These are phyloP conservation scores for Schlechtendalia chinensis DNA, from an alignment of 1,140 invertebrate genomes.

Conservation along the genomic window DNA sequence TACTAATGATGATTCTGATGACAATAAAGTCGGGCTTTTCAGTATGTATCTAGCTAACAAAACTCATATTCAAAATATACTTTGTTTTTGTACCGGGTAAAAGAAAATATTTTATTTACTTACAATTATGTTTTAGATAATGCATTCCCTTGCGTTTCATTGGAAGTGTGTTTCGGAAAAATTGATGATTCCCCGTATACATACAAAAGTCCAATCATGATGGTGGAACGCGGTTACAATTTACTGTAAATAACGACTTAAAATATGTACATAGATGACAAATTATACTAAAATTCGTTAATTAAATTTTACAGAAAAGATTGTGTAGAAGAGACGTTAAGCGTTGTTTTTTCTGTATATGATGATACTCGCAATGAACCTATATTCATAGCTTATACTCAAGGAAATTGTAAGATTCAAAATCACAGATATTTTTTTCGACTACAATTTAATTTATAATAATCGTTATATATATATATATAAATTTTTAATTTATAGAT, in stretches of 20 bases:
- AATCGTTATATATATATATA: too few relatives aligned
- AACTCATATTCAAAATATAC: too few relatives aligned
- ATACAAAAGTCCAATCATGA: background rate
- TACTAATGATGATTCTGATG: too few relatives aligned
- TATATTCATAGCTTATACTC: background rate
- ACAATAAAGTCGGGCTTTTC: too few relatives aligned
- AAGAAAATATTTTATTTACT: too few relatives aligned
- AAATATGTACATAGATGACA: too few relatives aligned
- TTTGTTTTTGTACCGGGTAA: too few relatives aligned
- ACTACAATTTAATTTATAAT: background rate
- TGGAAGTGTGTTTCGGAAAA: background rate
- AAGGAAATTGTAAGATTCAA: slow-evolving; percentile 7
- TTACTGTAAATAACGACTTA: background rate
- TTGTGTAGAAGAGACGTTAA: background rate
- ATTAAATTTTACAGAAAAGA: too few relatives aligned
- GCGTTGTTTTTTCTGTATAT: background rate
- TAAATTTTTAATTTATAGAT: background rate
- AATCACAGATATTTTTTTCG: too few relatives aligned
- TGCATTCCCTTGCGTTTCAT: background rate
- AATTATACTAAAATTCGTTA: too few relatives aligned
- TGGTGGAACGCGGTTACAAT: background rate
- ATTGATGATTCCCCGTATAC: too few relatives aligned
- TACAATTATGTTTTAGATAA: slow-evolving; percentile 21
- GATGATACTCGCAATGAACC: accelerated
- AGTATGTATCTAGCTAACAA: too few relatives aligned